These are phyloP conservation scores for Eutrigla gurnardus DNA, from an alignment of 2,797 vertebrate genomes.

Conservation along the genomic window DNA sequence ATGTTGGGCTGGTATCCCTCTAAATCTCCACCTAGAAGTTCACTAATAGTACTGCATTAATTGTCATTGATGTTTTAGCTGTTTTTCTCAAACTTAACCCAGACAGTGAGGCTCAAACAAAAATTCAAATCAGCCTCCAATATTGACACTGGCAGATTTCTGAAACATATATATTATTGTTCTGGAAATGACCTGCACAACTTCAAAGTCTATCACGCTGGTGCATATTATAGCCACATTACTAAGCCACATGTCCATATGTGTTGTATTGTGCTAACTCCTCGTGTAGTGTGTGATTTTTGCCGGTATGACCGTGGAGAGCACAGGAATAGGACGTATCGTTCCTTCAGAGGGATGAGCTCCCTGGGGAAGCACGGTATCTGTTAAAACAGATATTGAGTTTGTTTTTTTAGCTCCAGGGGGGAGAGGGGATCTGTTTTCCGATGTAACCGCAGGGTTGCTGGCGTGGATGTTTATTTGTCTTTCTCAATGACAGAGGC, in stretches of 20 bases:
- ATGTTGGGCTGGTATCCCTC: neutral
- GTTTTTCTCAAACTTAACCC: neutral
- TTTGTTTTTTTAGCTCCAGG: conserved; percentile 74
- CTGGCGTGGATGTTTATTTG: conserved; percentile 74
- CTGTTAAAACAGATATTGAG: conserved; percentile 73
- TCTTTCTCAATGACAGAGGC: conserved; percentile 72
- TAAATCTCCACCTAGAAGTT: conserved; percentile 1
- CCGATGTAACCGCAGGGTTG: conserved; percentile 63
- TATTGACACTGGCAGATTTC: conserved; percentile 36
- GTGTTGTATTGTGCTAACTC: conserved; percentile 46
- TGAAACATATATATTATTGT: conserved; percentile 32
- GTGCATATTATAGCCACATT: conserved; percentile 53
- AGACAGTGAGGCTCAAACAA: conserved; percentile 8
- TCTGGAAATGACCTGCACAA: conserved; percentile 55
- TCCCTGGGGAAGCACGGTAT: conserved; percentile 64
- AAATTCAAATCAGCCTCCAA: conserved; percentile 38
- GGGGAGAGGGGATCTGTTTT: conserved; percentile 72
- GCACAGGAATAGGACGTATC: conserved; percentile 38
- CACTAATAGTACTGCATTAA: neutral
- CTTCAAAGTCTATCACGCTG: conserved; percentile 65
- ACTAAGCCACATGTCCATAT: conserved; percentile 57
- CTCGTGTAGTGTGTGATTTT: conserved; percentile 34
- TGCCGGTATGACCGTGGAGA: conserved; percentile 25
- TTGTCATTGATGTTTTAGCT: neutral
- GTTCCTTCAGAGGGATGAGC: conserved; percentile 42